phyloP scores from a whole-genome alignment of 2,797 vertebrate genomes.

The Pteronotus mesoamericanus region DNA sequence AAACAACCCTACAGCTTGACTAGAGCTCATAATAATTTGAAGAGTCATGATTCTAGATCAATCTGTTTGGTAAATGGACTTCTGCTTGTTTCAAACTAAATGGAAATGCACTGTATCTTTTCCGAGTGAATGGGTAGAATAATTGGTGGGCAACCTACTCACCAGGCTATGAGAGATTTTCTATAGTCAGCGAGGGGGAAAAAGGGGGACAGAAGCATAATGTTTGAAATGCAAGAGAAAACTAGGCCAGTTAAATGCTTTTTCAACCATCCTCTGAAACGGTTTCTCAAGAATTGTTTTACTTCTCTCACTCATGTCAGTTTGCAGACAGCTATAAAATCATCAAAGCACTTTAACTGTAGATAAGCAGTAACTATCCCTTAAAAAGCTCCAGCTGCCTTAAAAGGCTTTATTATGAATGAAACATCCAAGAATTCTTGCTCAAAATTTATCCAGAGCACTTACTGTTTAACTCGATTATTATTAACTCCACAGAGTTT shows the following conservation, averaged over 20 bases:
- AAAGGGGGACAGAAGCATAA: conserved; percentile 82
- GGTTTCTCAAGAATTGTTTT: conserved; percentile 49
- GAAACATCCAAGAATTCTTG: conserved; percentile 39
- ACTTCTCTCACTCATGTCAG: conserved; percentile 11
- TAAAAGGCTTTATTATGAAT: neutral
- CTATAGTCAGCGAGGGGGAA: conserved; percentile 91
- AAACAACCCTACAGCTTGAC: conserved; percentile 5
- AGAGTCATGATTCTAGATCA: conserved; percentile 18
- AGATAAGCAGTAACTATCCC: conserved; percentile 21
- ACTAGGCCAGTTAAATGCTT: conserved; percentile 58
- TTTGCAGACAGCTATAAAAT: conserved; percentile 33
- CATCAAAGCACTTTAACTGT: neutral
- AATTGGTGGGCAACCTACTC: conserved; percentile 87
- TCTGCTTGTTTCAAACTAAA: conserved; percentile 47
- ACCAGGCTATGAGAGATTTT: conserved; percentile 98
- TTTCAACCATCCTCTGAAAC: conserved; percentile 50
- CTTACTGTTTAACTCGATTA: neutral
- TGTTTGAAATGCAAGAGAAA: conserved; percentile 78
- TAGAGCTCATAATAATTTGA: conserved; percentile 29
- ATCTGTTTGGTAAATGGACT: conserved; percentile 11
- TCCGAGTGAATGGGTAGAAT: conserved; percentile 65
- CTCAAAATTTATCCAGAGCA: conserved; percentile 17
- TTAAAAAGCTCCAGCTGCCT: conserved; percentile 2
- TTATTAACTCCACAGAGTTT: neutral
- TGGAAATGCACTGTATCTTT: conserved; percentile 82